Evolutionary conservation across 2,113 vertebrate genomes (phyloP), one percentile per base, ranked within the genome.

Genomic region (Zosterops lateralis): DNA sequence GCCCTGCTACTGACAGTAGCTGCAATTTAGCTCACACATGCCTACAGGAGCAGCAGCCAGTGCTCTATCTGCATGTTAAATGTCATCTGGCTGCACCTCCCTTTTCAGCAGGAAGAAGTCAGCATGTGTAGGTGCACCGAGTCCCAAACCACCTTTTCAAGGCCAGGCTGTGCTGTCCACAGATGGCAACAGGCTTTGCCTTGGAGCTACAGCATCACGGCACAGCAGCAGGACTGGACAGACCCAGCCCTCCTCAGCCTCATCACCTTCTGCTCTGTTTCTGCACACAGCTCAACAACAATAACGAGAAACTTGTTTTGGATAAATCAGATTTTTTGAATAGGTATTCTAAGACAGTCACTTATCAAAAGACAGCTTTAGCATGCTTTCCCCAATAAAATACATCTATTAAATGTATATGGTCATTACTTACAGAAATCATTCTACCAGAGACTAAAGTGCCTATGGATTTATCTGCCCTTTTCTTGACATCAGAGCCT

Each of bases 141-240:
- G 31, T 65, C 73, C 47, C 60, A 84, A 60, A 75, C 2, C 26
- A 47, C 40, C 14, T 56, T n/a, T 61, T 3, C 21, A 32, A 42
- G 66, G 71, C 51, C 44, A 4, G 4, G 34, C 26, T 18, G 9
- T 29, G 28, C 0, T 3, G 54, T 4, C 29, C 56, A 26, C 2
- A 2, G 26, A 34, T 5, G 19, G 19, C 32, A 74, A 22, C 4
- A 14, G 56, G 34, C 51, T 62, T 62, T 77, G 36, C 29, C 65
- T 58, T 62, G 2, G 6, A 81, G 38, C 47, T 57, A 40, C 2
- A 4, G 57, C 24, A 6, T 34, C 2, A 3, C 3, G 13, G 32
- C 57, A 36, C 53, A 42, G 57, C 0, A 0, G 31, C 47, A 38
- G 44, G 14, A 32, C 45, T 0, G 0, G 67, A 67, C 9, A 2